Base-by-base conservation (phyloP, 1,140 invertebrate species). In the Nylanderia fulva region DNA sequence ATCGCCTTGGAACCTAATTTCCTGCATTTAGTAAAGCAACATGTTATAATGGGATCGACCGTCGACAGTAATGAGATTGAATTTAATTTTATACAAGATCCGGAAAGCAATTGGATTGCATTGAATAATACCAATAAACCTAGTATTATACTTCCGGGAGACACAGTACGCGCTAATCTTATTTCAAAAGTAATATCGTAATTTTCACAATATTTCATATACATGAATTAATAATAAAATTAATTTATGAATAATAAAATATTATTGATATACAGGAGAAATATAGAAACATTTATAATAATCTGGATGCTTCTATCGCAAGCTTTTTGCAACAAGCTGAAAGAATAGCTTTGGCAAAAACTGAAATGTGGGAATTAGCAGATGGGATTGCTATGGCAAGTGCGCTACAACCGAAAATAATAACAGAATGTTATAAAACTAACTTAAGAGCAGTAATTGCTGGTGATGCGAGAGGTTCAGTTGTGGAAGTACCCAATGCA, bases 31-130 rank as follows among this genome's bases (percentile, higher is more conserved):
- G 90, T 96, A 21, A 95, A 96, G 84, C 88, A 94, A 58, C 85
- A 96, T 24, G 93, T 95, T 15, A 94, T 96, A 48, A 96, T 97
- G 96, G 96, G 96, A 66, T 96, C 96, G 48, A 96, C 95, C 85
- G 89, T 94, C 9, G 96, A 96, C 72, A 87, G 93, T 3, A 88
- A 86, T 13, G 92, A 95, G 11, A 94, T 96, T 0, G 97, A 97
- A 92, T 97, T 96, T 90, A 97, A 97, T 92, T 97, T 97, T 87
- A 91, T 92, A 21, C 90, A 92, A 68, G 97, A 97, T 90, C 96
- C 96, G 1, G 96, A 96, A 90, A 95, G 96, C 15, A 96, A 96
- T 64, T 93, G 92, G 63, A 95, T 97, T 29, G 95, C 96, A 6
- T 90, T 97, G 0, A 95, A 95, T 69, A 69, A 87, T 0, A 93